Conservation (phyloP, 2,888 invertebrate genomes). For the Latrodectus elegans region DNA sequence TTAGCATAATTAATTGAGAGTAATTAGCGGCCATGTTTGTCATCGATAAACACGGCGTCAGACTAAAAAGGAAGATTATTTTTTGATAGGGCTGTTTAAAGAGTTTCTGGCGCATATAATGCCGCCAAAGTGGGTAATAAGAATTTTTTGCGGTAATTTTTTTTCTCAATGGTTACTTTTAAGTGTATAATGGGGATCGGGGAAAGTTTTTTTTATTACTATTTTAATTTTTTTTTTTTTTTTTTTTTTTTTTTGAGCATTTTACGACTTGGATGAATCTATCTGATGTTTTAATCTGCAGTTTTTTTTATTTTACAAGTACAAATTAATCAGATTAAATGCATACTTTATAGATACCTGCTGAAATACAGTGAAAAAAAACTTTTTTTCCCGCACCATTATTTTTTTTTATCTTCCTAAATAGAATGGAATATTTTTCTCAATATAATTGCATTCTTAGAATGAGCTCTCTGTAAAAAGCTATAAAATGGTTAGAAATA, state of each 20-base stretch:
- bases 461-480: not conserved
- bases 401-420: not conserved
- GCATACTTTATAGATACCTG: conserved; percentile 15
- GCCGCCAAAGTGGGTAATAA: not conserved
- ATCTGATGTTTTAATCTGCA: conserved; percentile 36
- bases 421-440: not conserved
- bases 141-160: conserved; percentile 9
- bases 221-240: conserved; percentile 7
- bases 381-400: not conserved
- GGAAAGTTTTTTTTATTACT: conserved; percentile 7
- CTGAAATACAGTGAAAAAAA: not conserved
- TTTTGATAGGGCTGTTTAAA: conserved; percentile 43
- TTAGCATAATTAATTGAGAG: conserved; percentile 68
- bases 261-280: not conserved
- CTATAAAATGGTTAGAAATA: not conserved
- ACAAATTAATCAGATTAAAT: conserved; percentile 56
- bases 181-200: conserved; percentile 26
- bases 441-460: too few relatives aligned
- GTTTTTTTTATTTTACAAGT: conserved; percentile 28
- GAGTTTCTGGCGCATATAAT: not conserved
- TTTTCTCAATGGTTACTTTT: not conserved
- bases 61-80: conserved; percentile 41
- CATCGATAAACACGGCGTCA: conserved; percentile 36
- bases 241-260: too few relatives aligned
- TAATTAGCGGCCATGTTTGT: conserved; percentile 60